Percentiles rank a stretch among this genome's conserved stretches.
Evolutionary conservation across 2,888 invertebrate species (phyloP).

Genomic region (Ophion ventricosus): DNA sequence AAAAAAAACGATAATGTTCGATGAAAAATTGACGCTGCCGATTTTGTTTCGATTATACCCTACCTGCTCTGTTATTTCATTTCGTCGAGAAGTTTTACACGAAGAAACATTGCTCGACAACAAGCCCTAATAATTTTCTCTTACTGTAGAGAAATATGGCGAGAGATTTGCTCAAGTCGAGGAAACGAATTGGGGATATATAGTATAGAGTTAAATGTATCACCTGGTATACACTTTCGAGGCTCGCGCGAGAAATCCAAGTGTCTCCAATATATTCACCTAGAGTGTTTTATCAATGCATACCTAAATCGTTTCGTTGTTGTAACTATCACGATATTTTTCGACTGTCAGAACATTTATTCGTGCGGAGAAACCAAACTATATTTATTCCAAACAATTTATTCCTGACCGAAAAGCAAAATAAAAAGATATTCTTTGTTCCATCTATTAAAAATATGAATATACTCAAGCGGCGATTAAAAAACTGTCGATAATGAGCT

Average conservation of each 20-base stretch:
- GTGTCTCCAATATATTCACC: constrained; percentile 50
- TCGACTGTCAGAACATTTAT: background rate
- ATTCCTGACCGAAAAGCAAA: background rate
- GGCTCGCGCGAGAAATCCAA: constrained; percentile 3
- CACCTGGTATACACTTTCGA: constrained; percentile 31
- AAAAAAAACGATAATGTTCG: background rate
- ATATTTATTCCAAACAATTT: background rate
- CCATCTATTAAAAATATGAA: background rate
- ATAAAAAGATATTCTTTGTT: background rate
- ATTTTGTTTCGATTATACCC: background rate
- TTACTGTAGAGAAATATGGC: background rate
- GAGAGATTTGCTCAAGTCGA: background rate
- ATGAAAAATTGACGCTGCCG: background rate
- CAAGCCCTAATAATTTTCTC: background rate
- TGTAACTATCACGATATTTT: background rate
- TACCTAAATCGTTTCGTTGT: background rate
- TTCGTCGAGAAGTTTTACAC: background rate
- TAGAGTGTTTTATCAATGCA: constrained; percentile 1
- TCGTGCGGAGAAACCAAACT: background rate
- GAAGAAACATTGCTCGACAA: constrained; percentile 12
- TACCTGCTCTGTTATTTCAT: background rate
- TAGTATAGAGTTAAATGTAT: constrained; percentile 47
- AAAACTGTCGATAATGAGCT: background rate
- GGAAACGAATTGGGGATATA: constrained; percentile 1
- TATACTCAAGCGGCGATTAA: background rate